These are phyloP conservation scores for Phataginus tetradactyla DNA, from an alignment of 2,797 vertebrate genomes.

Conservation along the genomic window DNA sequence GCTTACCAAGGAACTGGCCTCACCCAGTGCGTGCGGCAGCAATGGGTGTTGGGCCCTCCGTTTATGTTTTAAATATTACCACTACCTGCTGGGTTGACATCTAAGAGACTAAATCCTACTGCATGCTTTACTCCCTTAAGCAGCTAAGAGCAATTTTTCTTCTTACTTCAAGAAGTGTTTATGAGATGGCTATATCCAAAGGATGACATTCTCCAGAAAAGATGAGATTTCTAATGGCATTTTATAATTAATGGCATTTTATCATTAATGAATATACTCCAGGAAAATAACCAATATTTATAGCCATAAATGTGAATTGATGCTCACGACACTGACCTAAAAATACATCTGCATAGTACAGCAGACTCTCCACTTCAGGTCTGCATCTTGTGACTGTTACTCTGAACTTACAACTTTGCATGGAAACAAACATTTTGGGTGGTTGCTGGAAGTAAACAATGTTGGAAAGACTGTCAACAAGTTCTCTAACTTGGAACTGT, in stretches of 20 bases:
- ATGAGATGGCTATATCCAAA: background rate
- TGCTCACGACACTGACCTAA: background rate
- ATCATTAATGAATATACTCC: background rate
- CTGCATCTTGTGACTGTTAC: background rate
- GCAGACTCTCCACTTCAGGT: background rate
- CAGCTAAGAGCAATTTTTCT: constrained; percentile 8
- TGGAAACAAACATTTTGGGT: background rate
- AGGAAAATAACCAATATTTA: background rate
- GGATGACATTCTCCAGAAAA: background rate
- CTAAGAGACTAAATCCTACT: constrained; percentile 21
- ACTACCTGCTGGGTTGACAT: background rate
- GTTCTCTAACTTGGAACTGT: background rate
- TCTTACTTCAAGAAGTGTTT: background rate
- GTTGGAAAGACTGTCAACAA: background rate
- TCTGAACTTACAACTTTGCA: background rate
- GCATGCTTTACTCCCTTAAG: background rate
- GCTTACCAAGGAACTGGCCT: background rate
- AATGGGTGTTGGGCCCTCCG: background rate
- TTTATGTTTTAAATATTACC: background rate
- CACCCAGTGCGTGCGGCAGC: background rate
- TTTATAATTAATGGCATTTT: background rate
- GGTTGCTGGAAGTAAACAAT: rapidly evolving
- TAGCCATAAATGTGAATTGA: background rate
- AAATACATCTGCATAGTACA: background rate
- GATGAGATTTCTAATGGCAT: background rate